These are phyloP conservation scores for Labrus mixtus DNA, from an alignment of 2,113 vertebrate genomes.

Conservation along the genomic window DNA sequence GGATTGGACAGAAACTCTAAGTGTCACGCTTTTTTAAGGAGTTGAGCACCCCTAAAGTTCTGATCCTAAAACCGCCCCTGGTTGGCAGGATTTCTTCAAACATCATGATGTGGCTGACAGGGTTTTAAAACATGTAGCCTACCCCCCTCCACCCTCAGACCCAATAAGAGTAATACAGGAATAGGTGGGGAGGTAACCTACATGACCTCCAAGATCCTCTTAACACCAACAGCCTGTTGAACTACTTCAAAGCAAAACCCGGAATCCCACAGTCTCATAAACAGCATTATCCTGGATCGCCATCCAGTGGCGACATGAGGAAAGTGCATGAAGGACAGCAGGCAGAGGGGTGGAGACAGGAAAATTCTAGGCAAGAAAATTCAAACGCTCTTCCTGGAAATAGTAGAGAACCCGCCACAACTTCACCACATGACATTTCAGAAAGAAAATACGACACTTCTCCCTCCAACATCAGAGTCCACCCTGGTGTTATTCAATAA, in stretches of 20 bases:
- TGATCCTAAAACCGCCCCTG: too few relatives aligned
- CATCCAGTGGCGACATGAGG: slow-evolving; percentile 29
- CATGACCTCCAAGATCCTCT: too few relatives aligned
- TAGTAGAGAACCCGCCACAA: slow-evolving; percentile 85
- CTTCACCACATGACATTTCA: slow-evolving; percentile 83
- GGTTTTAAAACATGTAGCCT: too few relatives aligned
- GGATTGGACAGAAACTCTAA: too few relatives aligned
- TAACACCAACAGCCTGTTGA: too few relatives aligned
- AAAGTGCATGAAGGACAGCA: slow-evolving; percentile 23
- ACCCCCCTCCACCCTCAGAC: too few relatives aligned
- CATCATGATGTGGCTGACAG: too few relatives aligned
- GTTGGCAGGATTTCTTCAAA: too few relatives aligned
- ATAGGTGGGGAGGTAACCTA: too few relatives aligned
- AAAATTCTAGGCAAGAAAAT: slow-evolving; percentile 74
- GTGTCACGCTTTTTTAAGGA: too few relatives aligned
- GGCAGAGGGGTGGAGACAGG: slow-evolving; percentile 69
- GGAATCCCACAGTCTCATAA: background rate
- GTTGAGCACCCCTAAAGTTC: too few relatives aligned
- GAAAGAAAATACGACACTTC: slow-evolving; percentile 78
- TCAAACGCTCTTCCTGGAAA: slow-evolving; percentile 87
- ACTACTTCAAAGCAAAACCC: background rate
- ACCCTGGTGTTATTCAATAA: slow-evolving; percentile 38
- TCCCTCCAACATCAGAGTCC: slow-evolving; percentile 12
- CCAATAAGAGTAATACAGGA: too few relatives aligned
- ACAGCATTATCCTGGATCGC: slow-evolving; percentile 30